phyloP scores from a whole-genome alignment of 2,797 vertebrate species.

The Arctocebus calabarensis region DNA sequence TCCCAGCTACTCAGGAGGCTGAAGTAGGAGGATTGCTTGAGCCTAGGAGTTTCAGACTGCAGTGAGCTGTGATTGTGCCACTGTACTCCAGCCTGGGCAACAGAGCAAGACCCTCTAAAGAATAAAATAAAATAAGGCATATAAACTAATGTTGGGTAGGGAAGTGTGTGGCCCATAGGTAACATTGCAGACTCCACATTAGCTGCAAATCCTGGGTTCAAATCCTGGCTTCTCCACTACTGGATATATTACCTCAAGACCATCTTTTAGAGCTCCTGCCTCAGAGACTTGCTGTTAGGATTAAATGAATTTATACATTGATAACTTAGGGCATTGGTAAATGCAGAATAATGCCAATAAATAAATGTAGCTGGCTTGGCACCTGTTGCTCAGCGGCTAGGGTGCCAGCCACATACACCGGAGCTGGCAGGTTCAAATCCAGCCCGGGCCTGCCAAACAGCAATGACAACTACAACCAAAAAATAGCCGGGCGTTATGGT shows the following conservation, averaged over 20 bases:
- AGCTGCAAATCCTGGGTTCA: neutral
- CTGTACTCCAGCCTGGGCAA: neutral
- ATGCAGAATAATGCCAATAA: neutral
- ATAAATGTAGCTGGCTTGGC: neutral
- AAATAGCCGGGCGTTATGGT: too few relatives aligned
- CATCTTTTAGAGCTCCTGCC: neutral
- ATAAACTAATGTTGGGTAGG: rapidly evolving
- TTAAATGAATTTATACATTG: neutral
- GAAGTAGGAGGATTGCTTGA: neutral
- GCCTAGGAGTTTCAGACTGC: neutral
- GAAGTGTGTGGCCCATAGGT: neutral
- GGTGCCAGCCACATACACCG: too few relatives aligned
- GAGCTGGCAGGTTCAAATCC: too few relatives aligned
- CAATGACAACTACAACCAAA: too few relatives aligned
- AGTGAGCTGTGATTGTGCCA: neutral
- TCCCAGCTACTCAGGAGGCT: neutral
- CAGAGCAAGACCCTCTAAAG: neutral
- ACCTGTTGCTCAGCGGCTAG: too few relatives aligned
- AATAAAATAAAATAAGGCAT: neutral
- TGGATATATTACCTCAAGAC: neutral
- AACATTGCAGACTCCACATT: neutral
- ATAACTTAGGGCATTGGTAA: neutral
- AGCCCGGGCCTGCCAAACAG: too few relatives aligned
- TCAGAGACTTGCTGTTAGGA: neutral
- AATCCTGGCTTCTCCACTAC: neutral